Evolutionary conservation across 2,797 vertebrate genomes (phyloP).

Genomic region (Ibycter americanus): DNA sequence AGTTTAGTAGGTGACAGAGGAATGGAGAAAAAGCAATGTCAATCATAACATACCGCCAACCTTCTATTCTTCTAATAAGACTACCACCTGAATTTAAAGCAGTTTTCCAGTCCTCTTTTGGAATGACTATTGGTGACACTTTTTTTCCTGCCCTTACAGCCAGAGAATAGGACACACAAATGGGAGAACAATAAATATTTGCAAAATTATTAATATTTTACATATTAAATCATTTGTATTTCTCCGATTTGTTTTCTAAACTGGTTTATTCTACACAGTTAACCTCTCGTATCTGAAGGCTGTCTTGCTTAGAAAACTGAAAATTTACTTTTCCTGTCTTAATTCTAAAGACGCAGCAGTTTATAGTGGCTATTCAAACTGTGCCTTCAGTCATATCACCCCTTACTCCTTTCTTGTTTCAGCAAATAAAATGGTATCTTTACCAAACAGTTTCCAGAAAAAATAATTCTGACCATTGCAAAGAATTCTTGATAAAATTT

Average conservation of each 20-base stretch:
- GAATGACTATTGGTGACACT: background rate
- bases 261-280: background rate
- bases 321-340: background rate
- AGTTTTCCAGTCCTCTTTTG: background rate
- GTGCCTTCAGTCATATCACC: background rate
- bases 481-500: background rate
- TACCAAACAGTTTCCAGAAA: background rate
- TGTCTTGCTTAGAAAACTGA: background rate
- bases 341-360: background rate
- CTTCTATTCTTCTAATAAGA: background rate
- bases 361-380: background rate
- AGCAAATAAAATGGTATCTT: background rate
- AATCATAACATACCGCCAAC: background rate
- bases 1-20: conserved; percentile 20
- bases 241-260: background rate
- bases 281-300: background rate
- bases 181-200: background rate
- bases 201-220: background rate
- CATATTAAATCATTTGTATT: background rate
- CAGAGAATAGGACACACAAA: background rate
- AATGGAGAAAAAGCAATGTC: background rate
- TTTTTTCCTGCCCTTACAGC: background rate
- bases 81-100: background rate
- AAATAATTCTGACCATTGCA: background rate
- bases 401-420: background rate